Percentiles rank a stretch among this genome's conserved stretches.
Evolutionary conservation across 1,140 invertebrate genomes (phyloP).

Genomic region (Drosophila nebulosa): DNA sequence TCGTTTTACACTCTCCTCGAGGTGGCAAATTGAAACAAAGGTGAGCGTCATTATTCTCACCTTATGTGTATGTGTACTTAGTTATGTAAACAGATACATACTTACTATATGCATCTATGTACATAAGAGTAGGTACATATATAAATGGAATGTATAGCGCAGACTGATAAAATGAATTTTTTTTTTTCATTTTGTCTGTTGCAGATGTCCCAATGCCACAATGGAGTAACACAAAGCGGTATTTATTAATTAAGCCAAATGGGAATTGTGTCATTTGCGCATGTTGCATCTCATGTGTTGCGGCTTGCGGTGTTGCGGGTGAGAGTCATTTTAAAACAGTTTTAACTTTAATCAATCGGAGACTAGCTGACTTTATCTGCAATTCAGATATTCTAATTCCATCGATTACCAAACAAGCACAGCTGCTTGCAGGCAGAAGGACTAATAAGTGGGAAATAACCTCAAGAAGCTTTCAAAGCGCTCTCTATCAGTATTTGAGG

Average conservation of each 20-base stretch:
- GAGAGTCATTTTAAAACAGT: background rate
- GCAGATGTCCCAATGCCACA: slow-evolving; percentile 2
- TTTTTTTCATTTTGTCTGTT: slow-evolving; percentile 5
- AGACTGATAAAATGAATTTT: slow-evolving; percentile 6
- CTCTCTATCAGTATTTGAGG: background rate
- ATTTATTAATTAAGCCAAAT: slow-evolving; percentile 18
- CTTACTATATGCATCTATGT: background rate
- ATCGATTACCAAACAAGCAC: background rate
- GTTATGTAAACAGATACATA: background rate
- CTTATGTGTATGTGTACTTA: background rate
- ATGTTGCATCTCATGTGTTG: background rate
- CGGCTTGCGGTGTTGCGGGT: background rate
- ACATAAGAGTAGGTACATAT: background rate
- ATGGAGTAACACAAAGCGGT: slow-evolving; percentile 6
- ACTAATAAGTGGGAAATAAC: background rate
- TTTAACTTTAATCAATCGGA: background rate
- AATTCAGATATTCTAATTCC: background rate
- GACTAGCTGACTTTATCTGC: background rate
- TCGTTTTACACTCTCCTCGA: background rate
- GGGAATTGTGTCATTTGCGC: slow-evolving; percentile 1
- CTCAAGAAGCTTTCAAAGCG: background rate
- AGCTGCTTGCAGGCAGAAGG: background rate
- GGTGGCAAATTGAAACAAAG: background rate
- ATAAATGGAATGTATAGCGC: background rate
- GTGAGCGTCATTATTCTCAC: background rate